Base-by-base conservation (phyloP, 2,113 vertebrate species). In the Micronisus gabar region DNA sequence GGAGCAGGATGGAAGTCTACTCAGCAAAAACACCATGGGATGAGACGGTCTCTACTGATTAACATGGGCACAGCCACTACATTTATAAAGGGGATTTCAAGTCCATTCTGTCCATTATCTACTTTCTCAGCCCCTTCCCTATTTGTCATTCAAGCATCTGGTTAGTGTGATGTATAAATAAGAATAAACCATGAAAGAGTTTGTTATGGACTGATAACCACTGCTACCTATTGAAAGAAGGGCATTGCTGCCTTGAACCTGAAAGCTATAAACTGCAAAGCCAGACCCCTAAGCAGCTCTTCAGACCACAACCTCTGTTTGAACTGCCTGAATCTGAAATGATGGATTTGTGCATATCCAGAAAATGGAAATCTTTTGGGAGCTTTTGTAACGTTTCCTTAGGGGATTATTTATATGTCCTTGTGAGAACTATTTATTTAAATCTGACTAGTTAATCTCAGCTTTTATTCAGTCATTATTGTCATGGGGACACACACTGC, bases 171-270 rank as follows among this genome's bases (percentile, higher is more conserved):
- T 11, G 7, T 26, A 48, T 27, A 62, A 76, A 45, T 72, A 56
- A 29, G 18, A 63, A 72, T 34, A 82, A 86, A 10, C 32, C 21
- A 29, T 76, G 58, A 41, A 78, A 62, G 8, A 3, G 0, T 61
- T 81, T 82, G 34, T n/a, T 55, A 52, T 0, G 3, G 25, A 40
- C 32, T 25, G 15, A 34, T 40, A 50, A 67, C 4, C 19, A n/a
- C 34, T 61, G 47, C 11, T 66, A 11, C 1, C 2, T 75, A 17
- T 34, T 0, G 1, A 23, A 20, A 53, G 45, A 34, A 48, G 3
- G 13, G 36, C 41, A 36, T 45, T 81, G 17, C 32, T 76, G 23
- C 20, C 8, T 11, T 23, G 20, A 73, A 58, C 21, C 36, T 63
- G 25, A 25, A 81, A 56, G 41, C 36, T 52, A 61, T 11, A 17